Conservation (phyloP, 2,113 vertebrate species). For the Australoheros scitulus region DNA sequence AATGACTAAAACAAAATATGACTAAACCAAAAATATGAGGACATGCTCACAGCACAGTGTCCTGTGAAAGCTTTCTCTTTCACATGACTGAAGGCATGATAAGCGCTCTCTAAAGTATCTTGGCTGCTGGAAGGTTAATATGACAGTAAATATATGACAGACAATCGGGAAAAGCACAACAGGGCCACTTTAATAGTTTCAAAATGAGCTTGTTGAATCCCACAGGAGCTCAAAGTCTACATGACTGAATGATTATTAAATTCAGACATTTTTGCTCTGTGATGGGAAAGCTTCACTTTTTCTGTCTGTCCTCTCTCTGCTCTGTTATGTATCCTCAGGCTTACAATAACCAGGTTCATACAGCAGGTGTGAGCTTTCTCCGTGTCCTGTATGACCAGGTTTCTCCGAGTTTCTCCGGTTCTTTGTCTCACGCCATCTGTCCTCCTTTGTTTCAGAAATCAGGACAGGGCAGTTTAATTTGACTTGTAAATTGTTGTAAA, state of each 20-base stretch:
- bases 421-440: neutral
- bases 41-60: neutral
- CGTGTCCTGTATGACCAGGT: neutral
- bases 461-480: neutral
- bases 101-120: neutral
- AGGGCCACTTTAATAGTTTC: neutral
- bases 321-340: too few species aligned
- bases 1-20: too few species aligned
- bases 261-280: neutral
- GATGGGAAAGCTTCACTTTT: neutral
- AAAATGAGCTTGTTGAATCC: neutral
- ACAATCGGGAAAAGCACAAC: neutral
- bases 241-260: neutral
- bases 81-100: neutral
- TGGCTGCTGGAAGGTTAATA: neutral
- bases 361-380: neutral
- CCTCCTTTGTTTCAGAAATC: neutral
- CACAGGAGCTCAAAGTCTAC: neutral
- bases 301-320: neutral
- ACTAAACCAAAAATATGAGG: too few species aligned
- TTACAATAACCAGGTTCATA: neutral
- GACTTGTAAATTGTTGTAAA: neutral
- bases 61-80: neutral
- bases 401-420: neutral
- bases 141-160: neutral